Evolutionary conservation across 2,113 vertebrate genomes (phyloP).

Genomic region (Perca flavescens): DNA sequence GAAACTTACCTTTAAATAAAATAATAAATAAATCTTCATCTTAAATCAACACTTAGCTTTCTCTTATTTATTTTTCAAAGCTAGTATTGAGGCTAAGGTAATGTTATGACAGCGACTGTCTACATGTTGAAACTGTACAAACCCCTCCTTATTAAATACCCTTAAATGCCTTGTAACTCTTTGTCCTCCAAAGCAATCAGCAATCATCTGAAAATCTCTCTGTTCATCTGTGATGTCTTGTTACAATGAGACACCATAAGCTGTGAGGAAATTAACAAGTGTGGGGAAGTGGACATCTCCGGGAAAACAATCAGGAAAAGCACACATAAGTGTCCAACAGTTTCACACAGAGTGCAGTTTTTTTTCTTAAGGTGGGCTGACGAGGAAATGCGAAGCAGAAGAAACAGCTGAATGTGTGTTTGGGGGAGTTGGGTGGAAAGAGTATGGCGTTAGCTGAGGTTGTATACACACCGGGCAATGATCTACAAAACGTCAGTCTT

Average conservation of each 20-base stretch:
- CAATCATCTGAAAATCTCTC: not conserved
- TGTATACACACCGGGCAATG: not conserved
- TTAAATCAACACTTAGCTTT: not conserved
- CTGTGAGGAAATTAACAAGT: slow-evolving; percentile 45
- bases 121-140: not conserved
- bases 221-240: not conserved
- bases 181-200: not conserved
- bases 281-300: slow-evolving; percentile 42
- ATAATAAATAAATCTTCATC: not conserved
- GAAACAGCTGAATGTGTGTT: not conserved
- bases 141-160: not conserved
- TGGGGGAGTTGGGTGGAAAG: not conserved
- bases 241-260: slow-evolving; percentile 24
- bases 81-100: not conserved
- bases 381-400: not conserved
- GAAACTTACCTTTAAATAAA: not conserved
- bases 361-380: slow-evolving; percentile 59
- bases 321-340: not conserved
- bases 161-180: not conserved
- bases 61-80: not conserved
- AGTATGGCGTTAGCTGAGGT: not conserved
- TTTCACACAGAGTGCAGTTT: slow-evolving; percentile 30
- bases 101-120: not conserved
- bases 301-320: slow-evolving; percentile 35
- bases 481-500: not conserved